A percentile compares a stretch with the other conserved stretches of the same genome.
These are phyloP conservation scores for Beris morrisii DNA, from an alignment of 2,888 invertebrate genomes.

Conservation along the genomic window DNA sequence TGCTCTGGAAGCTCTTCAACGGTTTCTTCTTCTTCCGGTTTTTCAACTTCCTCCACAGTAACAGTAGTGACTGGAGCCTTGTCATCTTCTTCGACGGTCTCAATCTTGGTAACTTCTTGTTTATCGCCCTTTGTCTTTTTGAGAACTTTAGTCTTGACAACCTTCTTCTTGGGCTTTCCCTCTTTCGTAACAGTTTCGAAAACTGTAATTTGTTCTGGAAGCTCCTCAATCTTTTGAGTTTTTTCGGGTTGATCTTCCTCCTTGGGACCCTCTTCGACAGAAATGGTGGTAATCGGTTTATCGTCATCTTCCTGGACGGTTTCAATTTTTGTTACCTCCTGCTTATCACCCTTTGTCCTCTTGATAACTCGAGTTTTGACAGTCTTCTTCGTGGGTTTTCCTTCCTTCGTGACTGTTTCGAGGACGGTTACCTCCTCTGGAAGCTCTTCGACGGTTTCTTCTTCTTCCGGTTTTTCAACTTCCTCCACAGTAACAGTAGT, in stretches of 20 bases:
- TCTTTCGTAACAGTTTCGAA: conserved; percentile 51
- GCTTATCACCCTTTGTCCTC: conserved; percentile 47
- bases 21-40: conserved; percentile 13
- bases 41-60: conserved; percentile 45
- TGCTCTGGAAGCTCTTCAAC: conserved; percentile 37
- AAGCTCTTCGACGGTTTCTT: conserved; percentile 45
- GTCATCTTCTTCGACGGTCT: conserved; percentile 43
- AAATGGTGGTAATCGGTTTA: conserved; percentile 39
- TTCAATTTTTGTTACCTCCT: conserved; percentile 48
- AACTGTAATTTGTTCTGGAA: conserved; percentile 40
- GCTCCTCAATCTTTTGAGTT: conserved; percentile 39
- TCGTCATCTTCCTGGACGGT: conserved; percentile 50
- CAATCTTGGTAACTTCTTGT: conserved; percentile 50
- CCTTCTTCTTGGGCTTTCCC: conserved; percentile 49
- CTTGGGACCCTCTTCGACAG: conserved; percentile 42
- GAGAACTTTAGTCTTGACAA: conserved; percentile 49
- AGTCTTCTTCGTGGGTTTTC: conserved; percentile 46
- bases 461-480: conserved; percentile 48
- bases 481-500: conserved; percentile 44
- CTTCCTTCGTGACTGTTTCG: conserved; percentile 46
- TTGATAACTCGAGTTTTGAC: conserved; percentile 49
- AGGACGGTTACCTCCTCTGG: conserved; percentile 50
- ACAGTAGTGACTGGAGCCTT: conserved; percentile 47
- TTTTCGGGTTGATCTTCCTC: conserved; percentile 46
- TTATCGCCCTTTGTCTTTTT: conserved; percentile 46